These are phyloP conservation scores for Amphipoea lucens DNA, from an alignment of 2,888 invertebrate genomes.

Conservation along the genomic window DNA sequence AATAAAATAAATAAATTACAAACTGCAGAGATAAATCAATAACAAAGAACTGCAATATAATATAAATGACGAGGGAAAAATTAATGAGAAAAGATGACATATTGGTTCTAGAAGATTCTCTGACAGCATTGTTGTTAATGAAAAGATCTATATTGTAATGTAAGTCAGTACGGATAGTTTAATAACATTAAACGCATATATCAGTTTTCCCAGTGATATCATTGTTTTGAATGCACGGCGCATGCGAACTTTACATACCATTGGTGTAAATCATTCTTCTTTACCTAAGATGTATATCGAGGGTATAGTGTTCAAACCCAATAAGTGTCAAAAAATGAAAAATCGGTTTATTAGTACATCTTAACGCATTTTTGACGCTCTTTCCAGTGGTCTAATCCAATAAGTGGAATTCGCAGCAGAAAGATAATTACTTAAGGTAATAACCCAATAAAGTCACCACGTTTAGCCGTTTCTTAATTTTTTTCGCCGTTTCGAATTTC, in stretches of 20 bases:
- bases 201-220: slow-evolving; percentile 63
- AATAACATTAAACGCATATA: slow-evolving; percentile 46
- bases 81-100: slow-evolving; percentile 10
- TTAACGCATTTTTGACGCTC: no score
- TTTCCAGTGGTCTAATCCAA: no score
- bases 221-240: slow-evolving; percentile 57
- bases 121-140: slow-evolving; percentile 14
- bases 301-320: no score
- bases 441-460: no score
- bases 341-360: no score
- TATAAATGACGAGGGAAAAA: slow-evolving; percentile 11
- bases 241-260: slow-evolving; percentile 32
- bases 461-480: no score
- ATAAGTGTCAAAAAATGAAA: no score
- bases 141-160: slow-evolving; percentile 41
- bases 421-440: no score
- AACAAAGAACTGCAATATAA: slow-evolving; percentile 8
- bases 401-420: no score
- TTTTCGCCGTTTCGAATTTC: no score
- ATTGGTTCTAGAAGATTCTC: slow-evolving; percentile 31
- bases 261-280: slow-evolving; percentile 45
- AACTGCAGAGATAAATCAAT: slow-evolving; percentile 21
- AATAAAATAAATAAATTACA: slow-evolving; percentile 35
- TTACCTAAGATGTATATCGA: slow-evolving; percentile 9
- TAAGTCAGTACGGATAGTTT: slow-evolving; percentile 34